Conservation (phyloP, 2,113 vertebrate species). For the Herpetotheres cachinnans region DNA sequence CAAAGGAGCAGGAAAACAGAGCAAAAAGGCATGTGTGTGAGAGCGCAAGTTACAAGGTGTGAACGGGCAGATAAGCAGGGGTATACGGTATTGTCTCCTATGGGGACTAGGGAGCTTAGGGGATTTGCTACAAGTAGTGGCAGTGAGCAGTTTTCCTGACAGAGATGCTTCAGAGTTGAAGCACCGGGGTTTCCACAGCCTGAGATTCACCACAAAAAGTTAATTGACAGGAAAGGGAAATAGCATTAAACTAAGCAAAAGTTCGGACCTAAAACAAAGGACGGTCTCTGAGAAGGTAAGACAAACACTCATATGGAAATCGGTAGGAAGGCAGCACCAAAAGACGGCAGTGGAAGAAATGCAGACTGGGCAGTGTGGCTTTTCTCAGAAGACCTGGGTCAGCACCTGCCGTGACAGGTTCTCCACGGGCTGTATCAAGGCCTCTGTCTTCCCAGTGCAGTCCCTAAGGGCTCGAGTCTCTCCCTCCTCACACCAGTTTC, state of each 20-base stretch:
- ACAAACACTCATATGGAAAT: neutral
- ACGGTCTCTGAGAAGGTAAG: neutral
- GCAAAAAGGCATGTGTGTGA: neutral
- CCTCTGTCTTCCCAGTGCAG: neutral
- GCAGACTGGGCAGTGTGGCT: neutral
- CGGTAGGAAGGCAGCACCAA: neutral
- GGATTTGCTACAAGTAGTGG: neutral
- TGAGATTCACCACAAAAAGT: neutral
- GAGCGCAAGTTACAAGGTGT: neutral
- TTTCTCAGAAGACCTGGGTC: neutral
- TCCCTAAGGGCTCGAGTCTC: neutral
- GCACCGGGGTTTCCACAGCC: neutral
- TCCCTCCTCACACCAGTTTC: conserved; percentile 18
- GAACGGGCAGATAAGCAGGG: neutral
- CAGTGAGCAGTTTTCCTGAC: neutral
- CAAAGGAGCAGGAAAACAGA: neutral
- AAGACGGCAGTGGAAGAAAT: neutral
- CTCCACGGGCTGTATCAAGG: neutral
- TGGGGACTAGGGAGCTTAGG: neutral
- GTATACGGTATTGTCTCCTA: neutral
- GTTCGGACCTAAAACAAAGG: neutral
- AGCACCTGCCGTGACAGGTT: neutral
- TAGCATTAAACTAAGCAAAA: neutral
- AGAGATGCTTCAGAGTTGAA: neutral
- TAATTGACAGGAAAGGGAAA: neutral